phyloP scores from a whole-genome alignment of 2,797 vertebrate genomes.

The Harpagifer antarcticus region DNA sequence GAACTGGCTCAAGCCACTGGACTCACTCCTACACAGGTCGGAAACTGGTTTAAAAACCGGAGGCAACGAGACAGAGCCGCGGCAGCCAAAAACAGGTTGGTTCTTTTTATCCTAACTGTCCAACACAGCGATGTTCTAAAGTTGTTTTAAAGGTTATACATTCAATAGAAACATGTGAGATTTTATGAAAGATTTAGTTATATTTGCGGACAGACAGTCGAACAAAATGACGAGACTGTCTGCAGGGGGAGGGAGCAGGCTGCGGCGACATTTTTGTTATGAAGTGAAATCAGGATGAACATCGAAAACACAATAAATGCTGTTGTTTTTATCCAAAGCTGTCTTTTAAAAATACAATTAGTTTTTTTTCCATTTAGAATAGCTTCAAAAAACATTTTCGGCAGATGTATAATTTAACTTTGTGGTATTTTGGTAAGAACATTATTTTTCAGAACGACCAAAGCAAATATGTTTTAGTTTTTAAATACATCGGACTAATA shows the following conservation, averaged over 20 bases:
- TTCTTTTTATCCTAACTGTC: constrained; percentile 33
- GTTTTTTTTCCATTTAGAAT: neutral
- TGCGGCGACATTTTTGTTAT: constrained; percentile 78
- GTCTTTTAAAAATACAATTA: neutral
- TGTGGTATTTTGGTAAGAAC: constrained; percentile 6
- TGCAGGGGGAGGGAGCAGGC: constrained; percentile 55
- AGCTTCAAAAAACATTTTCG: neutral
- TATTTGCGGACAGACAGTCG: constrained; percentile 14
- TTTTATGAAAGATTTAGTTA: constrained; percentile 6
- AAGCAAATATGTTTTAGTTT: neutral
- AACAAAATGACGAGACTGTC: constrained; percentile 21
- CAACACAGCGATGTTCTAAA: neutral
- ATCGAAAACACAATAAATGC: constrained; percentile 9
- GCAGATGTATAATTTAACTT: neutral
- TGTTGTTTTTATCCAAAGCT: neutral
- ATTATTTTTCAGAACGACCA: neutral
- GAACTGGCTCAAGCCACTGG: constrained; percentile 99
- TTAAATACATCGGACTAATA: neutral
- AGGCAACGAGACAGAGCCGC: constrained; percentile 99
- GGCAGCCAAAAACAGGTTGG: constrained; percentile 98
- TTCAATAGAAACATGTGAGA: neutral
- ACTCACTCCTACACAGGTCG: constrained; percentile 99
- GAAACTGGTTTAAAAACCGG: constrained; percentile 99
- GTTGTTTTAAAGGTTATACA: neutral
- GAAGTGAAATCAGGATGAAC: constrained; percentile 48